These are phyloP conservation scores for Phenganax stokvisi DNA, from an alignment of 92 coral and sea anemone genomes.

Conservation along the genomic window DNA sequence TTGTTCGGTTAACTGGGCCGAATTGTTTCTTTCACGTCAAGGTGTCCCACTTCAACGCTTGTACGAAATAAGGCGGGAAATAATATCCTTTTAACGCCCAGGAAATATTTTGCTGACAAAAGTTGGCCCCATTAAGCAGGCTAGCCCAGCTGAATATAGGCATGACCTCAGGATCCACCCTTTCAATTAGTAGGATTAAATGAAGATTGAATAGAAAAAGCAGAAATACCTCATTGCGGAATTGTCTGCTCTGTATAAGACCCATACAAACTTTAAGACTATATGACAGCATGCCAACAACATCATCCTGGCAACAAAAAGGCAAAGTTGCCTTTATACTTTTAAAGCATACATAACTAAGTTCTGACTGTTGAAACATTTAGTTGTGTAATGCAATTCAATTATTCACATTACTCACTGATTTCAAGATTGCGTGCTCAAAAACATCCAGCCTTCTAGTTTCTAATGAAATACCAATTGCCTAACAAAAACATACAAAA, in stretches of 20 bases:
- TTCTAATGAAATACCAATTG: slow-evolving; percentile 93
- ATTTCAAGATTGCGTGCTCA: slow-evolving; percentile 86
- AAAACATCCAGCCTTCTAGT: slow-evolving; percentile 88
- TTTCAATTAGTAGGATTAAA: no score
- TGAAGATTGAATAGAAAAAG: background rate
- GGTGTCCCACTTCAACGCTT: no score
- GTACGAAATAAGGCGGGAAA: no score
- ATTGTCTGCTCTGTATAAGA: slow-evolving; percentile 85
- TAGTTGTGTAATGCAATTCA: background rate
- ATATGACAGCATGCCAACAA: slow-evolving; percentile 75
- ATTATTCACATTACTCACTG: slow-evolving; percentile 56
- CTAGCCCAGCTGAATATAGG: no score
- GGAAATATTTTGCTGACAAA: no score
- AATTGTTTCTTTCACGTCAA: no score
- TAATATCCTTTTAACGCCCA: no score
- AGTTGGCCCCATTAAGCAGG: no score
- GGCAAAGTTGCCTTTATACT: background rate
- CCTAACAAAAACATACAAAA: slow-evolving; percentile 49
- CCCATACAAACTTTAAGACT: slow-evolving; percentile 89
- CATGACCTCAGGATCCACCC: no score
- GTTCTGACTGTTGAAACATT: no score
- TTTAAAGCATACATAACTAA: background rate
- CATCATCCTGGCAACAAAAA: slow-evolving; percentile 66
- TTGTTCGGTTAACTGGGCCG: no score
- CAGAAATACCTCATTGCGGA: slow-evolving; percentile 70